Evolutionary conservation across 2,113 vertebrate species (phyloP), one percentile per base, ranked within the genome.

Genomic region (Cavia porcellus): DNA sequence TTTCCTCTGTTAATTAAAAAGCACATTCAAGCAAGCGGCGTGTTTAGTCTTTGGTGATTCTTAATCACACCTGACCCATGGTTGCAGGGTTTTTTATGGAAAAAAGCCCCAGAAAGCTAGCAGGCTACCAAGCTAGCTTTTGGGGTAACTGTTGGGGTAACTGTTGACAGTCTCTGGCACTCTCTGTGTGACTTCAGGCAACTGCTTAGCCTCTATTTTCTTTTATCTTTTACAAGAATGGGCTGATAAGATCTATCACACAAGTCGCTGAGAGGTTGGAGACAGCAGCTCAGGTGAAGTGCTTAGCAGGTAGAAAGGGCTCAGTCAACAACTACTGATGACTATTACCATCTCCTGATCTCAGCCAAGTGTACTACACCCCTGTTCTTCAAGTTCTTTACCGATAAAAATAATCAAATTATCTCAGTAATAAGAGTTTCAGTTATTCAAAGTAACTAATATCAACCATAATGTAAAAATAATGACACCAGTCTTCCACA

Each of bases 331-430:
- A 4, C n/a, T 57, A 7, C 15, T 50, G 28, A 35, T 62, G n/a
- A 75, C 77, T 80, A 35, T 55, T 14, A 66, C n/a, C 45, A 84
- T 52, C n/a, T 77, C 4, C 50, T 38, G 61, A 87, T 59, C 62
- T 50, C 80, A 17, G 90, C 30, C 4, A 95, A 95, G 30, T 59
- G 17, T 47, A 14, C 57, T 96, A 61, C 11, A 35, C 77, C 74
- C 61, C 24, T 75, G 52, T 52, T 74, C 12, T 15, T 97, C 25
- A 84, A 92, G 32, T 47, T 79, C 30, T 30, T 86, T 5, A 45
- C 55, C 79, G 81, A 66, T 61, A 66, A 96, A 96, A 96, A 88
- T 50, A 88, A 45, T 32, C 28, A 81, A 64, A 66, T 75, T 52
- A 7, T 94, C 93, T 93, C 77, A 77, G 35, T 74, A 86, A 83